phyloP scores from a whole-genome alignment of 2,888 invertebrate species.

The Thyatira batis region DNA sequence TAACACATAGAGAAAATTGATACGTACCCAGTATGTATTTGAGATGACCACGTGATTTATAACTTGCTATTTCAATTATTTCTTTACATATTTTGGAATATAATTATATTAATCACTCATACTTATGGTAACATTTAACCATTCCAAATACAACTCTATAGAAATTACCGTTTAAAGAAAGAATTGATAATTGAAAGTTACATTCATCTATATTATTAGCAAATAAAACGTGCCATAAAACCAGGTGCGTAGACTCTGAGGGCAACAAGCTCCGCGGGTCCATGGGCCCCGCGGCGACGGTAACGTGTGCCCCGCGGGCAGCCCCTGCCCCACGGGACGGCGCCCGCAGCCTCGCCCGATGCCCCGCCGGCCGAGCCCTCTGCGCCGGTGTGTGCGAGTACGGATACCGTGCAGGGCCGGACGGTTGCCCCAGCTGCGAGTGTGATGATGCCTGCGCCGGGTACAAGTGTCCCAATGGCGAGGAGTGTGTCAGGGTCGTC shows the following conservation, averaged over 20 bases:
- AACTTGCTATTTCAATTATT: too few relatives aligned
- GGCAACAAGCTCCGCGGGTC: slow-evolving; percentile 90
- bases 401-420: slow-evolving; percentile 86
- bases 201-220: too few relatives aligned
- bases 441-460: slow-evolving; percentile 93
- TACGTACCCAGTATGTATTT: too few relatives aligned
- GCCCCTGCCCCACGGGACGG: too few relatives aligned
- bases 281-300: slow-evolving; percentile 88
- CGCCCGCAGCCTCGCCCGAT: neutral
- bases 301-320: slow-evolving; percentile 84
- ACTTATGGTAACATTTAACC: too few relatives aligned
- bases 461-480: slow-evolving; percentile 86
- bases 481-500: slow-evolving; percentile 88
- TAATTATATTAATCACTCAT: too few relatives aligned
- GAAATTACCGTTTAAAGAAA: too few relatives aligned
- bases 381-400: slow-evolving; percentile 93
- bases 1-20: too few relatives aligned
- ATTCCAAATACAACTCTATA: too few relatives aligned
- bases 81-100: too few relatives aligned
- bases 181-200: too few relatives aligned
- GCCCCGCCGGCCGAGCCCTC: slow-evolving; percentile 73
- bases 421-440: slow-evolving; percentile 92
- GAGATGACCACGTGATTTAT: too few relatives aligned
- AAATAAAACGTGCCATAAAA: neutral
- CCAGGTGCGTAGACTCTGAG: slow-evolving; percentile 87